Evolutionary conservation across 2,888 invertebrate species (phyloP), one percentile per base, ranked within the genome.

Genomic region (Copidosoma aretas): DNA sequence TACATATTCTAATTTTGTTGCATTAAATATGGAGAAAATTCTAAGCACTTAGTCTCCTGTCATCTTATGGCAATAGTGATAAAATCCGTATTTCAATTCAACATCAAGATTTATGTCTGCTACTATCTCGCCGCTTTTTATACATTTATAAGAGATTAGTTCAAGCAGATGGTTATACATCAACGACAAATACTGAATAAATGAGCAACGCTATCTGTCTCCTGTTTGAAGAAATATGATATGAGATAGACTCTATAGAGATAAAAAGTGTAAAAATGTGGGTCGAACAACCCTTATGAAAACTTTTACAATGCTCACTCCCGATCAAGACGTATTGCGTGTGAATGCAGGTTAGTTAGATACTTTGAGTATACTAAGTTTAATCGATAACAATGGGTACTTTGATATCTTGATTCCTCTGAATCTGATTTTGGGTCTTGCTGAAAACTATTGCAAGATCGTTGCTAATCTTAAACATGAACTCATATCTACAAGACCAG

Each of bases 341-440:
- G 10, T 4, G 10, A 79, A 78, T 69, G 75, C 74, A 67, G 76
- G 75, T 53, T 79, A 77, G 75, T 32, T 32, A 5, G 66, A 65
- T 72, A 67, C 64, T 56, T 14, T 58, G 51, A 64, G 65, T 54
- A 54, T 39, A 24, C 12, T 10, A 60, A 63, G 19, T 25, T 46
- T 75, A 43, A 60, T 61, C 1, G 57, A 76, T 61, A 62, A 32
- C 25, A 41, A 67, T 22, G 77, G 77, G 15, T 67, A 75, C 57
- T 80, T 79, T 68, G 73, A 78, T 73, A 74, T 78, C 67, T 77
- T 71, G 61, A 72, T 82, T 46, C 80, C 81, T 24, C 72, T 83
- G 46, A 77, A 76, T 66, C 73, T 74, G 64, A 39, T 82, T 19
- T 65, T 82, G 21, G 81, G 80, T 5, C 82, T 73, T 63, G 65